Evolutionary conservation across 2,888 invertebrate species (phyloP), one percentile per base, ranked within the genome.

Genomic region (Polietes domitor): DNA sequence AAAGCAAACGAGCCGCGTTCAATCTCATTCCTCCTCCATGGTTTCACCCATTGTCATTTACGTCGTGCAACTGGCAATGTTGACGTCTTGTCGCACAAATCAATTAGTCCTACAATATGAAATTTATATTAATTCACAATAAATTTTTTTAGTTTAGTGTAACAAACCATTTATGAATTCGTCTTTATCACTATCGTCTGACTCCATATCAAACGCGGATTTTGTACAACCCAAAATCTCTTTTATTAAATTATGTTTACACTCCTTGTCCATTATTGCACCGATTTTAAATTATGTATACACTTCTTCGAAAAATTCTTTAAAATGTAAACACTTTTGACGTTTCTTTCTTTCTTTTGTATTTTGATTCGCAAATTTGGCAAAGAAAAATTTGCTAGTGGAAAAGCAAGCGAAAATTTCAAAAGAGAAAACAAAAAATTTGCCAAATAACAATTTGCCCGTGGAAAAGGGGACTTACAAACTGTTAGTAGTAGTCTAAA

Each of bases 1-100:
- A 68, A 68, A 24, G 68, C 41, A 68, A 68, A 68, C 43, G 41
- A 68, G 43, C 68, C 68, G 68, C 68, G 68, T 41, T 41, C 41
- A 19, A 24, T 12, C 6, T 24, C 41, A 21, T 41, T 43, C 24
- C 24, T 41, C 41, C 43, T 10, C 68, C 68, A 41, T 47, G 41
- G 41, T 24, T 68, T 68, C 37, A 63, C 37, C 32, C 32, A 63
- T 28, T 63, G 32, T 19, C 65, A 4, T n/a, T 47, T 47, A n/a
- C 15, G n/a, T 28, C 37, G 28, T 41, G 17, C 65, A 26, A 28
- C 32, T 28, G 28, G 28, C 65, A 63, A 63, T 15, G 28, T n/a
- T 63, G 65, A 28, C n/a, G 37, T 32, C 19, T 41, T 63, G n/a
- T 63, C 32, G 37, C 65, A 32, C 32, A 63, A 26, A 63, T 41